Evolutionary conservation across 1,140 invertebrate species (phyloP).

Genomic region (Apis florea): DNA sequence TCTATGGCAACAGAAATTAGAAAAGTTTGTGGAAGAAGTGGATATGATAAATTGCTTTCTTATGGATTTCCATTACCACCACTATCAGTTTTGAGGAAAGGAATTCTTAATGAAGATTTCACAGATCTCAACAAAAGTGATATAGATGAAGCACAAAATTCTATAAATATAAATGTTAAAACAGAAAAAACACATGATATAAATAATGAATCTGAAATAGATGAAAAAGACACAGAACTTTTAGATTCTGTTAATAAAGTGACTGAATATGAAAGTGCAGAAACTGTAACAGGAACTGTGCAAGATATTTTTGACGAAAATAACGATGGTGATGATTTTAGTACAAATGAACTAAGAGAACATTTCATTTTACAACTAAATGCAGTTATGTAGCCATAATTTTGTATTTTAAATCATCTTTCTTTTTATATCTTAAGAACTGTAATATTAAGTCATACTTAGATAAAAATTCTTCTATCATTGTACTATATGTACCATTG

Average conservation of each 20-base stretch:
- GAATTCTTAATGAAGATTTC: conserved; percentile 5
- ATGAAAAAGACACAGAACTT: conserved; percentile 1
- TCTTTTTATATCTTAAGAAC: conserved; percentile 26
- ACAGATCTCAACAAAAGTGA: conserved; percentile 31
- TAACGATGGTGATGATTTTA: conserved; percentile 71
- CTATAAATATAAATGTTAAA: conserved; percentile 18
- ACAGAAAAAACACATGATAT: neutral
- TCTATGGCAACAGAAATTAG: conserved; percentile 66
- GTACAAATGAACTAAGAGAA: conserved; percentile 67
- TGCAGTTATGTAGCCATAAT: conserved; percentile 52
- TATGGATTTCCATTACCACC: conserved; percentile 73
- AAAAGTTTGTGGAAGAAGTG: conserved; percentile 64
- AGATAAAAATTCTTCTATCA: conserved; percentile 26
- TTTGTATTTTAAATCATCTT: conserved; percentile 11
- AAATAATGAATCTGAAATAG: conserved; percentile 1
- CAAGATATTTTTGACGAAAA: conserved; percentile 77
- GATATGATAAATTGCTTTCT: conserved; percentile 69
- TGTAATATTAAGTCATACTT: conserved; percentile 27
- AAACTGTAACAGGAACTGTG: conserved; percentile 73
- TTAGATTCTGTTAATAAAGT: conserved; percentile 27
- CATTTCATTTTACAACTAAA: conserved; percentile 64
- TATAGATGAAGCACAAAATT: neutral
- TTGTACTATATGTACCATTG: conserved; percentile 41
- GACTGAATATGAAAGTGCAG: conserved; percentile 44
- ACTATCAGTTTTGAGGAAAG: conserved; percentile 32